Percentiles rank a stretch among this genome's conserved stretches.
Evolutionary conservation across 2,888 invertebrate genomes (phyloP).

Genomic region (Julus scanicus): DNA sequence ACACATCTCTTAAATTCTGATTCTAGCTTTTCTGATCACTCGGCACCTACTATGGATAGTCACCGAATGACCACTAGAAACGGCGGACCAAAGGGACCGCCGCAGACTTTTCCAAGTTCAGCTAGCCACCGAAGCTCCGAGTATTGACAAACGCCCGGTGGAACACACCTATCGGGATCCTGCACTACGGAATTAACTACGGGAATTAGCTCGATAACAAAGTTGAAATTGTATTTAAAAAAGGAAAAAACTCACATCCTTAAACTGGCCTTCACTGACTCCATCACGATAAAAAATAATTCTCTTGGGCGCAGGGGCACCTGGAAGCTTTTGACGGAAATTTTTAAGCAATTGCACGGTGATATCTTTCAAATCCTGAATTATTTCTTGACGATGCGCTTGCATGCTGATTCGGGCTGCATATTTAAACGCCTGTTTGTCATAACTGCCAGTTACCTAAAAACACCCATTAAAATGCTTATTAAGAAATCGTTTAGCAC

Average conservation of each 20-base stretch:
- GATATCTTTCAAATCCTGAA: slow-evolving; percentile 75
- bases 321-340: slow-evolving; percentile 69
- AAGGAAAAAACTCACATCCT: slow-evolving; percentile 67
- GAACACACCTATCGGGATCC: too few relatives aligned
- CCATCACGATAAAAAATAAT: slow-evolving; percentile 84
- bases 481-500: too few relatives aligned
- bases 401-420: slow-evolving; percentile 80
- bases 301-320: slow-evolving; percentile 69
- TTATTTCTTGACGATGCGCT: slow-evolving; percentile 78
- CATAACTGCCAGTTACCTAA: slow-evolving; percentile 63
- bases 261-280: slow-evolving; percentile 87
- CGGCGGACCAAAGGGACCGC: too few relatives aligned
- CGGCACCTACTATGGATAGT: too few relatives aligned
- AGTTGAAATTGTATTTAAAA: neutral
- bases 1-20: too few relatives aligned
- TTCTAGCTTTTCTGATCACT: too few relatives aligned
- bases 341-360: slow-evolving; percentile 74
- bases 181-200: too few relatives aligned
- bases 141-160: too few relatives aligned
- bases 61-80: too few relatives aligned
- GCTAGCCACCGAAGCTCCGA: too few relatives aligned
- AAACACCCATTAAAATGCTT: neutral
- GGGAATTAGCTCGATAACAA: neutral
- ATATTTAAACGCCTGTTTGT: slow-evolving; percentile 62
- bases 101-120: too few relatives aligned